Conservation (phyloP, 1,140 invertebrate species). For the Branchinecta lindahli region DNA sequence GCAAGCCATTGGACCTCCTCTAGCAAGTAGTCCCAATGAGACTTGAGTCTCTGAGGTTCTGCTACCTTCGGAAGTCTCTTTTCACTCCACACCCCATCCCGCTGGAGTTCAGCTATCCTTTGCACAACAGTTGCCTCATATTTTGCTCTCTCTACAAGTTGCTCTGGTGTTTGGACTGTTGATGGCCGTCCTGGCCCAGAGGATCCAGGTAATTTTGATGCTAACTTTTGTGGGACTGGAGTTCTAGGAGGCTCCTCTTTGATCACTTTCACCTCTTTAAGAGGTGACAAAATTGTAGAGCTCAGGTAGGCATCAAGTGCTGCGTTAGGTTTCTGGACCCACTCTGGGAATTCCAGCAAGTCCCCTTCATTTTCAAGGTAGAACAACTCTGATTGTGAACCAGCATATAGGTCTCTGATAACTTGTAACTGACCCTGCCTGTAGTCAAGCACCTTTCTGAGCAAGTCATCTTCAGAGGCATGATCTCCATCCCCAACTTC, state of each 20-base stretch:
- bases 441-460: neutral
- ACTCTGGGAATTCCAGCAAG: neutral
- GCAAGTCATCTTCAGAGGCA: neutral
- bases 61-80: conserved; percentile 77
- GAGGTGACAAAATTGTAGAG: neutral
- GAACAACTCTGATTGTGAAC: neutral
- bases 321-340: neutral
- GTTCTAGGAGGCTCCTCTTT: neutral
- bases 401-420: neutral
- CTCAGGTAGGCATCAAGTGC: neutral
- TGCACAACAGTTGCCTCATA: conserved; percentile 89
- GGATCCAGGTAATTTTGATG: neutral
- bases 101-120: conserved; percentile 68
- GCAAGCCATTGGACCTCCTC: conserved; percentile 98
- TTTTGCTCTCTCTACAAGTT: conserved; percentile 73
- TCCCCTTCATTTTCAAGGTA: neutral
- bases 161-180: conserved; percentile 39
- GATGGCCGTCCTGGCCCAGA: neutral
- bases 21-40: conserved; percentile 96
- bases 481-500: neutral
- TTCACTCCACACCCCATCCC: conserved; percentile 83
- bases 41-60: conserved; percentile 72
- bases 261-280: neutral
- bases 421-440: neutral
- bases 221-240: neutral